phyloP scores from a whole-genome alignment of 2,113 vertebrate genomes.

The Cygnus buccinator region DNA sequence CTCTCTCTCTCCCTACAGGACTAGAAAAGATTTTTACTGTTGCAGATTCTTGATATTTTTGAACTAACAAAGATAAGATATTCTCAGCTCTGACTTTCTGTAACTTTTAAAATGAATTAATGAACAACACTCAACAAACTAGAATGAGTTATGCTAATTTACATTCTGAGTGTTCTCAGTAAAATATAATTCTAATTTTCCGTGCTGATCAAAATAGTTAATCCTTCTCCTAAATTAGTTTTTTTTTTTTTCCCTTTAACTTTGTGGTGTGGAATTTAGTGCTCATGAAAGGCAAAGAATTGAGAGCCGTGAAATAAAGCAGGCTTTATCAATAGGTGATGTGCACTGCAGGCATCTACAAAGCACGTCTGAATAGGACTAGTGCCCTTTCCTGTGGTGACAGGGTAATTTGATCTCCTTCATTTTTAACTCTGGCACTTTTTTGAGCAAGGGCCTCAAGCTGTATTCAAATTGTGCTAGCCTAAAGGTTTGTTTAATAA shows the following conservation, averaged over 20 bases:
- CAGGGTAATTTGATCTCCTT: slow-evolving; percentile 81
- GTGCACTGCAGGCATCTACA: slow-evolving; percentile 77
- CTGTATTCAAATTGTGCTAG: slow-evolving; percentile 71
- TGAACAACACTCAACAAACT: slow-evolving; percentile 46
- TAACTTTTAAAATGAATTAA: slow-evolving; percentile 60
- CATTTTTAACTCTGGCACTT: slow-evolving; percentile 72
- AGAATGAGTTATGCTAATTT: slow-evolving; percentile 59
- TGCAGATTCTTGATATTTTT: neutral
- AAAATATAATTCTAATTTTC: slow-evolving; percentile 77
- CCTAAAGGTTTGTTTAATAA: slow-evolving; percentile 68
- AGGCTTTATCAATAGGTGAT: slow-evolving; percentile 83
- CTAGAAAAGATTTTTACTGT: neutral
- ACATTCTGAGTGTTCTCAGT: slow-evolving; percentile 20
- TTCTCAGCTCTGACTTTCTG: neutral
- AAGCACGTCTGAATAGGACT: slow-evolving; percentile 73
- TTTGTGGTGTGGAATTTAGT: slow-evolving; percentile 84
- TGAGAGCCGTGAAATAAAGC: slow-evolving; percentile 82
- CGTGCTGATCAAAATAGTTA: slow-evolving; percentile 79
- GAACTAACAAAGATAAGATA: neutral
- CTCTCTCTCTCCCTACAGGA: neutral
- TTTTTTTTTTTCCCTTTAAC: slow-evolving; percentile 66
- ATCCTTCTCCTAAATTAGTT: slow-evolving; percentile 83
- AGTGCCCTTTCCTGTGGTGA: slow-evolving; percentile 75
- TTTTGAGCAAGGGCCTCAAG: slow-evolving; percentile 68
- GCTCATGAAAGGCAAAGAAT: slow-evolving; percentile 78